A percentile compares a stretch with the other conserved stretches of the same genome.
phyloP scores from a whole-genome alignment of 2,113 vertebrate species.

The Alligator sinensis region DNA sequence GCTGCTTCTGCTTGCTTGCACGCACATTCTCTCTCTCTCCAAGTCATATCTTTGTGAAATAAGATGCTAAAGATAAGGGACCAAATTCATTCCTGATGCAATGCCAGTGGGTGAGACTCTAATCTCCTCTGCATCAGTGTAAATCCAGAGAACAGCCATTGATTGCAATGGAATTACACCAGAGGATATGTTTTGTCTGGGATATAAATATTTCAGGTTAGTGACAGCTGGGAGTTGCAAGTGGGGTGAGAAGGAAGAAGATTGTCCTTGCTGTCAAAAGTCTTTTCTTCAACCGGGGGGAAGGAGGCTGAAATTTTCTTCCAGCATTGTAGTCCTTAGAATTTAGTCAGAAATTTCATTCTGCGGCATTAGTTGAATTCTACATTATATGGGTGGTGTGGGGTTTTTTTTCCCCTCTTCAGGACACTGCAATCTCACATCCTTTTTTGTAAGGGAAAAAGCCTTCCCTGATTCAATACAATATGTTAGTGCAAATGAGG shows the following conservation, averaged over 20 bases:
- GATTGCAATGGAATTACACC: background rate
- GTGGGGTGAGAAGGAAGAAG: background rate
- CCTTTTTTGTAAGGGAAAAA: background rate
- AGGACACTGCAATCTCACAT: background rate
- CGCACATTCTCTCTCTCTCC: too few relatives aligned
- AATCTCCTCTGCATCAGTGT: background rate
- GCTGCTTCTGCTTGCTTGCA: background rate
- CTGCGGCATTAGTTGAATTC: rapidly evolving
- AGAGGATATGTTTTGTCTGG: background rate
- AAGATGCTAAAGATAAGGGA: background rate
- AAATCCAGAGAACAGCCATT: background rate
- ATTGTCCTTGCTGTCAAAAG: background rate
- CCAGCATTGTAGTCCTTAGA: background rate
- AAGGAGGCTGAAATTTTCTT: background rate
- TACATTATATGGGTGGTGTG: background rate
- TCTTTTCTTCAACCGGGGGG: background rate
- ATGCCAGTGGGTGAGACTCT: background rate
- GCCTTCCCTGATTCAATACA: background rate
- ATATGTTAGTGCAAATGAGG: background rate
- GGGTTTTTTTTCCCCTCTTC: background rate
- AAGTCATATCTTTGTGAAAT: background rate
- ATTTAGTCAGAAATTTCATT: background rate
- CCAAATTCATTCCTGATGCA: background rate
- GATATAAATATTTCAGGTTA: background rate
- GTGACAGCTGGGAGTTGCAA: background rate